Conservation (phyloP, 2,888 invertebrate genomes). For the Lasioglossum marginatum region DNA sequence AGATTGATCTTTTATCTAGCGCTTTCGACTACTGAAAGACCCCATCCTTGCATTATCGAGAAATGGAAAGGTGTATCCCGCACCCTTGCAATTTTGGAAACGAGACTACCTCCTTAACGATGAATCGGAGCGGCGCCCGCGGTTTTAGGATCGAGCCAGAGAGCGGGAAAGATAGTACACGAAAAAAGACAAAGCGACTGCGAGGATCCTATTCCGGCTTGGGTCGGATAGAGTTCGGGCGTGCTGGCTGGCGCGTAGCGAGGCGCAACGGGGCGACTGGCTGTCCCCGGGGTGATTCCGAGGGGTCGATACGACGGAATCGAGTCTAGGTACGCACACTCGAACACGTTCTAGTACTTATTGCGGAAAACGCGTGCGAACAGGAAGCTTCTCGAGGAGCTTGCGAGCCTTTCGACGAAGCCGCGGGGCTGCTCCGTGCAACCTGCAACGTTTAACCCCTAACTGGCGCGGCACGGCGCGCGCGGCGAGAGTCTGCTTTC, state of each 20-base stretch:
- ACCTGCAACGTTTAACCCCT: constrained; percentile 2
- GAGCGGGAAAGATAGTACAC: neutral
- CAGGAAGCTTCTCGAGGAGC: constrained; percentile 44
- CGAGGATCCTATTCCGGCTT: neutral
- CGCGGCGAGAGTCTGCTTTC: neutral
- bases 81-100: too few species aligned
- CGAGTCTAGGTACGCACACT: constrained; percentile 67
- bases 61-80: too few species aligned
- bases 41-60: too few species aligned
- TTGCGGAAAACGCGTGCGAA: constrained; percentile 40
- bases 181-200: neutral
- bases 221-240: neutral
- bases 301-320: constrained; percentile 59
- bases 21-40: too few species aligned
- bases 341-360: constrained; percentile 75
- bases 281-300: constrained; percentile 26
- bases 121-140: neutral
- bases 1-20: too few species aligned
- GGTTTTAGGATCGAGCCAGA: neutral
- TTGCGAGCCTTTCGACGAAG: neutral
- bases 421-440: neutral
- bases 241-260: neutral
- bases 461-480: neutral
- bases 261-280: constrained; percentile 2
- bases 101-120: neutral